A percentile compares a stretch with the other conserved stretches of the same genome.
Conservation (phyloP, 2,113 vertebrate genomes). For the Bos javanicus region DNA sequence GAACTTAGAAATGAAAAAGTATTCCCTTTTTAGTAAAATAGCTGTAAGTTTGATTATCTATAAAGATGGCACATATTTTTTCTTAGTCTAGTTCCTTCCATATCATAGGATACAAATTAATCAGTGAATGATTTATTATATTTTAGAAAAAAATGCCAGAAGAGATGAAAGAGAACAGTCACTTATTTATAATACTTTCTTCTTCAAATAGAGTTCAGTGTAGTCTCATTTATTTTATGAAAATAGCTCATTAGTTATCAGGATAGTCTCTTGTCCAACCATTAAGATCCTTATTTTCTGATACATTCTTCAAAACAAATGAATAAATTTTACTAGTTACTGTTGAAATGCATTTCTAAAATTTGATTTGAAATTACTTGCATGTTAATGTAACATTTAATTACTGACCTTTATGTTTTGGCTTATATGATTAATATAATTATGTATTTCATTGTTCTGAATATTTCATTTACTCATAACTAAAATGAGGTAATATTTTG, state of each 20-base stretch:
- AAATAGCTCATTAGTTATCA: not conserved
- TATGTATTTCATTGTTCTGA: not conserved
- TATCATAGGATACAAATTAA: not conserved
- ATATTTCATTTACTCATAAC: constrained; percentile 2
- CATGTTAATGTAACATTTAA: not conserved
- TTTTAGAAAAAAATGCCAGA: constrained; percentile 35
- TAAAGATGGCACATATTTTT: not conserved
- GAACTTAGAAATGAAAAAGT: not conserved
- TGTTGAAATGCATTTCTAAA: not conserved
- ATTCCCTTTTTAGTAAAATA: not conserved
- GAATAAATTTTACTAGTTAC: not conserved
- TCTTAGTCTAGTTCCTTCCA: not conserved
- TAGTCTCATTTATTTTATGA: not conserved
- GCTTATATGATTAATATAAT: not conserved
- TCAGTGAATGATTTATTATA: not conserved
- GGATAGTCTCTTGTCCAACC: not conserved
- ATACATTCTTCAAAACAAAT: not conserved
- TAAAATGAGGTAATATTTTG: constrained; percentile 2
- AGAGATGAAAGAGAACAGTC: not conserved
- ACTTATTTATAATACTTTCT: not conserved
- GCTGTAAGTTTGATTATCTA: not conserved
- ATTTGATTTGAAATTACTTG: not conserved
- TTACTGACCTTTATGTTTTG: not conserved
- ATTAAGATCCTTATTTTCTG: not conserved
- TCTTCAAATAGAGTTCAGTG: not conserved